Base-by-base conservation (phyloP, 2,113 vertebrate genomes). In the Anhinga rufa region DNA sequence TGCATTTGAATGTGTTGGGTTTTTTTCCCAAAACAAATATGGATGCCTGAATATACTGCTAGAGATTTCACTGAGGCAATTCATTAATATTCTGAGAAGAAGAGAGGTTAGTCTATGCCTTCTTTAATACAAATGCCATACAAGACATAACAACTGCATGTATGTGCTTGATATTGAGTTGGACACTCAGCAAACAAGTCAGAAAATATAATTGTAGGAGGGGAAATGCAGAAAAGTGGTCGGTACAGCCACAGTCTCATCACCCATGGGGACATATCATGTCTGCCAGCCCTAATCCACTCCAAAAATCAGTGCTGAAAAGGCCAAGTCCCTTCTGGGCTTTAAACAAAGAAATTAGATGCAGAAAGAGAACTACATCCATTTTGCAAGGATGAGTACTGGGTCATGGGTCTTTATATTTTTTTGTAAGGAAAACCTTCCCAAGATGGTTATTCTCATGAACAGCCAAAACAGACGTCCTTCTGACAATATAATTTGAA, bases 231-330 rank as follows among this genome's bases (percentile, higher is more conserved):
- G 77, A 84, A 46, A 86, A 92, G 26, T 28, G 34, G 22, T 82
- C 71, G 85, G 32, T 42, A 77, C 54, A 70, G 82, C n/a, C 60
- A 58, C 68, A 70, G 55, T 54, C 70, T 38, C 54, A 19, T 89
- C 72, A 52, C 36, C 51, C 74, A 18, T 2, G n/a, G 86, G 81
- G 75, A 95, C 49, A 22, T 24, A 72, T 22, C 70, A 11, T 44
- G 91, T 55, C 78, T 91, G 62, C 75, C 82, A 92, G 75, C 71
- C 54, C 54, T 62, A 83, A 93, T 75, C 64, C 78, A 70, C 79
- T 83, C 66, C 58, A 95, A 89, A 94, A 91, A 66, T 72, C 70
- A 40, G 24, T 38, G 68, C 82, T 96, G 75, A 93, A 92, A 95
- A 48, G 46, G 55, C 66, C 82, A 82, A 54, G 46, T 86, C 89